Conservation (phyloP, 2,797 vertebrate species). For the Lophotriccus pileatus region DNA sequence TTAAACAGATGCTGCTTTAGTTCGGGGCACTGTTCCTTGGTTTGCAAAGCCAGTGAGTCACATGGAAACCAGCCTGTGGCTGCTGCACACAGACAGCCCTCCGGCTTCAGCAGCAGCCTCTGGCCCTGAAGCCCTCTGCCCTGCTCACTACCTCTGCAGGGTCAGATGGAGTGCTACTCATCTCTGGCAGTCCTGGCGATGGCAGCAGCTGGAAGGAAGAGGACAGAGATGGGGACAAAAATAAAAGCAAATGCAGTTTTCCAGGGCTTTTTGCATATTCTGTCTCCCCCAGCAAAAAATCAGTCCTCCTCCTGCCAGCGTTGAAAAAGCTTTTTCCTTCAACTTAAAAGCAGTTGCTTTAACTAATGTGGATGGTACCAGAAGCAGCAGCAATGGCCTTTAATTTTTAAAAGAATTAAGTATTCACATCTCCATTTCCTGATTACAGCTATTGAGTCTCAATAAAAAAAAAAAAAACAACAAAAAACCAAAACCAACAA, state of each 20-base stretch:
- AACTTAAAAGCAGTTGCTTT: neutral
- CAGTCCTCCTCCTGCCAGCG: neutral
- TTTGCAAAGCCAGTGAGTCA: neutral
- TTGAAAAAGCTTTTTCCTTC: neutral
- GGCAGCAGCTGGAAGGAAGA: neutral
- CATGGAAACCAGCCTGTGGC: accelerated
- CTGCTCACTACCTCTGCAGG: neutral
- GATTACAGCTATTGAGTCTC: neutral
- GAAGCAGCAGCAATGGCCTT: neutral
- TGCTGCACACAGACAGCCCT: neutral
- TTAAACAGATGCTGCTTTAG: neutral
- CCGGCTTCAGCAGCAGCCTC: neutral
- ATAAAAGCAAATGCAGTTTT: neutral
- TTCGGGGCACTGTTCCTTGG: neutral
- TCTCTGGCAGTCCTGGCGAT: neutral
- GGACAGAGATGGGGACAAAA: neutral
- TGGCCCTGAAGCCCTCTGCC: neutral
- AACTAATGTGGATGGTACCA: neutral
- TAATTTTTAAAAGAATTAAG: neutral
- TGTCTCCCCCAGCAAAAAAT: neutral
- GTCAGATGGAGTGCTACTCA: neutral
- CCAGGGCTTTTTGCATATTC: neutral
- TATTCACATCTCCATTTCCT: neutral
- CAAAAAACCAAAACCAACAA: too few relatives aligned
- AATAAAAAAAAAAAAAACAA: neutral